Percentiles rank a stretch among this genome's conserved stretches.
Conservation (phyloP, 2,797 vertebrate genomes). For the Squalus acanthias region DNA sequence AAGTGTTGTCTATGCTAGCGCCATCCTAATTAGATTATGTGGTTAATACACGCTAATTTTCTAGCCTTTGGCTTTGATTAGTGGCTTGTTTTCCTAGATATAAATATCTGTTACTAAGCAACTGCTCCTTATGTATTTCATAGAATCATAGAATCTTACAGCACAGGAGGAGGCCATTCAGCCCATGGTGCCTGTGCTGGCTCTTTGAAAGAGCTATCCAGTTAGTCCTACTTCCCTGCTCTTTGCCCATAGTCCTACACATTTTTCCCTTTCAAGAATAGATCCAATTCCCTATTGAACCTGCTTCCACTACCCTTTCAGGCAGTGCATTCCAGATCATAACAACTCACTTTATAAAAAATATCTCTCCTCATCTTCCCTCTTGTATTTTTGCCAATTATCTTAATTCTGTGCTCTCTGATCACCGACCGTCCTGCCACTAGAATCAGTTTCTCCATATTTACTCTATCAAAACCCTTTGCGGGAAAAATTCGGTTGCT, state of each 20-base stretch:
- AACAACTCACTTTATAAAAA: background rate
- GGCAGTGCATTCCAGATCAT: background rate
- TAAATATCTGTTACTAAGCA: constrained; percentile 5
- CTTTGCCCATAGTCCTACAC: background rate
- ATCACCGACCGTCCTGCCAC: background rate
- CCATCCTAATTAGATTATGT: background rate
- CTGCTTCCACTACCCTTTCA: background rate
- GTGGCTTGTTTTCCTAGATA: background rate
- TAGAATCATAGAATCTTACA: background rate
- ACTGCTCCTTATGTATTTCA: background rate
- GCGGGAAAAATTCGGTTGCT: too few relatives aligned
- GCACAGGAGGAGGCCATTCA: background rate
- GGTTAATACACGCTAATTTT: background rate
- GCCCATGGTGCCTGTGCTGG: background rate
- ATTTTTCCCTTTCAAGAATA: background rate
- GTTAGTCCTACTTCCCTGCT: background rate
- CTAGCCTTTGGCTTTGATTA: background rate
- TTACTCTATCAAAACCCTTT: background rate
- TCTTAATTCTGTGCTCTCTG: background rate
- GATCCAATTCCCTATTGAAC: background rate
- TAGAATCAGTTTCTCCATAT: background rate
- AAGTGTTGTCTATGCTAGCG: background rate
- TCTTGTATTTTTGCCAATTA: background rate
- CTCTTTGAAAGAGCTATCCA: background rate
- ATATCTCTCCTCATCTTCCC: background rate